Evolutionary conservation across 2,888 invertebrate genomes (phyloP).

Genomic region (Adelphocoris suturalis): DNA sequence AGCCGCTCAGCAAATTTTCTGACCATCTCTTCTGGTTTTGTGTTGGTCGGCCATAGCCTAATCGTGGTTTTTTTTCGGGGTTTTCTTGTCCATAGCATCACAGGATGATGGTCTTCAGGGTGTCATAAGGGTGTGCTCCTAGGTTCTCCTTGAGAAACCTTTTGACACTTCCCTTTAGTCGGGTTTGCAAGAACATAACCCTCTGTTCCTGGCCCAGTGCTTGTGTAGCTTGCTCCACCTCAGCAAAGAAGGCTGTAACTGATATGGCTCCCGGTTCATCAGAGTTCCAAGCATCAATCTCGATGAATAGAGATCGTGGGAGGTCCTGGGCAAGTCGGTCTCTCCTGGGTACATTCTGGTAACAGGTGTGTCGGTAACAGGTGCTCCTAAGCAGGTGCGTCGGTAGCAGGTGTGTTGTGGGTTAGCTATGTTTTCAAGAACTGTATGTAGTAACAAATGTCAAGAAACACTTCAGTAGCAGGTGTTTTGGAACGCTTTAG

Average conservation of each 20-base stretch:
- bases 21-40: neutral
- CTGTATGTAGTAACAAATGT: too few species aligned
- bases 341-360: too few species aligned
- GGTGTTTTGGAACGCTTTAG: too few species aligned
- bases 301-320: neutral
- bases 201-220: neutral
- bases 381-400: too few species aligned
- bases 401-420: too few species aligned
- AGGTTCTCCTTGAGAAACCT: neutral
- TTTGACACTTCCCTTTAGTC: neutral
- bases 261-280: neutral
- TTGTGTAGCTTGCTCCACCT: neutral
- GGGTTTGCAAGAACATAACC: neutral
- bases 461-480: too few species aligned
- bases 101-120: neutral
- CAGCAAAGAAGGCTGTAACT: neutral
- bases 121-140: neutral
- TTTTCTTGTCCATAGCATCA: neutral
- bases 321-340: too few species aligned
- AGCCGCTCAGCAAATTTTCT: neutral
- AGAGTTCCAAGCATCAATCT: neutral
- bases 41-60: neutral
- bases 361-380: too few species aligned
- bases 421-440: too few species aligned
- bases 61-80: constrained; percentile 11